Evolutionary conservation across 2,888 invertebrate genomes (phyloP).

Genomic region (Tenthredo livida): DNA sequence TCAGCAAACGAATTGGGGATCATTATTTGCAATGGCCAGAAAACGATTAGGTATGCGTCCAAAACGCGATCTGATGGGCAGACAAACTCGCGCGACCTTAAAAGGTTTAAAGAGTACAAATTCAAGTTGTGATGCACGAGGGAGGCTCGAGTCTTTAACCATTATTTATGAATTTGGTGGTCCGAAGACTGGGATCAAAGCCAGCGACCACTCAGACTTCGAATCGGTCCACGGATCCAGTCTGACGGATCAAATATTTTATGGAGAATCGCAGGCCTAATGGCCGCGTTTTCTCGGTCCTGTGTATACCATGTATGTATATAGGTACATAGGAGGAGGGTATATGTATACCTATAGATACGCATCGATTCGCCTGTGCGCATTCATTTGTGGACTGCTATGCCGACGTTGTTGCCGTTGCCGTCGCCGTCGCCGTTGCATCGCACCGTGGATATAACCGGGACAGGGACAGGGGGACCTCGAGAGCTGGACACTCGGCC

Average conservation of each 20-base stretch:
- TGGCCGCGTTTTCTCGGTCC: not conserved
- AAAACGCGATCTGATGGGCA: not conserved
- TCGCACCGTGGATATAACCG: not conserved
- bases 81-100: conserved; percentile 64
- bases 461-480: not conserved
- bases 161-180: conserved; percentile 76
- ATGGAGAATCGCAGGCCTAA: conserved; percentile 61
- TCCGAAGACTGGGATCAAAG: conserved; percentile 67
- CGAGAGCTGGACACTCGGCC: not conserved
- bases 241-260: conserved; percentile 72
- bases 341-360: not conserved
- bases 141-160: conserved; percentile 68
- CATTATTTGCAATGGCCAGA: not conserved
- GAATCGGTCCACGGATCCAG: conserved; percentile 66
- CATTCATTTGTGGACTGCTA: conserved; percentile 37
- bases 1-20: not conserved
- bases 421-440: not conserved
- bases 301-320: not conserved
- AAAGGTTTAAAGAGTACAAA: conserved; percentile 76
- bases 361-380: not conserved
- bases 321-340: no score
- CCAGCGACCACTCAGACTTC: conserved; percentile 62
- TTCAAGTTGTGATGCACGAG: conserved; percentile 69
- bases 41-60: conserved; percentile 46
- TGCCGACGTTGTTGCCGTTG: conserved; percentile 1